A percentile compares a stretch with the other conserved stretches of the same genome.
phyloP scores from a whole-genome alignment of 2,888 invertebrate genomes.

The Thymelicus sylvestris region DNA sequence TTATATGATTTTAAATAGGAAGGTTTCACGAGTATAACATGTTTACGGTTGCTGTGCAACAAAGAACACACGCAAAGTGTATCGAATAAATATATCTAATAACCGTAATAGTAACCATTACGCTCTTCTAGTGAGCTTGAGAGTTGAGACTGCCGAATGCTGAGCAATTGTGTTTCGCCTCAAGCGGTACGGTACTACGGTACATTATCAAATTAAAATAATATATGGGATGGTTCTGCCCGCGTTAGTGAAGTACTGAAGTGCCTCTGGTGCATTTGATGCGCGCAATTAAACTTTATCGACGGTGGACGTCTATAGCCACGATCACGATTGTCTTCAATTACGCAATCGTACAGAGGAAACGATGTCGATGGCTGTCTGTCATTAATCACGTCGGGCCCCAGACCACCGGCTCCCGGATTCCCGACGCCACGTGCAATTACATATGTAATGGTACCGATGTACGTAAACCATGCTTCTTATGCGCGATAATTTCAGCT shows the following conservation, averaged over 20 bases:
- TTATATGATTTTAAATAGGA: too few relatives aligned
- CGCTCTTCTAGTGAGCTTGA: neutral
- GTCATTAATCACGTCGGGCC: neutral
- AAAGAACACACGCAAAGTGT: neutral
- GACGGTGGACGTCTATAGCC: neutral
- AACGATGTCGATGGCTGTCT: constrained; percentile 5
- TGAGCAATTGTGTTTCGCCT: neutral
- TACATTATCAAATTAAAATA: constrained; percentile 13
- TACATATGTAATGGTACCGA: neutral
- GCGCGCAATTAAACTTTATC: constrained; percentile 14
- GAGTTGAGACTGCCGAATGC: neutral
- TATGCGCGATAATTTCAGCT: too few relatives aligned
- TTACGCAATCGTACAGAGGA: constrained; percentile 3
- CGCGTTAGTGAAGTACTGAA: constrained; percentile 9
- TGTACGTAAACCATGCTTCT: neutral
- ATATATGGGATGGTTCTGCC: neutral
- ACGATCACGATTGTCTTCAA: neutral
- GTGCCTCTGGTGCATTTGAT: constrained; percentile 17
- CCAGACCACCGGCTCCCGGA: neutral
- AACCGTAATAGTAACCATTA: neutral
- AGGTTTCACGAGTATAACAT: neutral
- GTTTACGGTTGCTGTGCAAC: neutral
- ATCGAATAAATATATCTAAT: neutral
- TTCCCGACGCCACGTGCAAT: neutral
- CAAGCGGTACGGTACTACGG: neutral